phyloP scores from a whole-genome alignment of 2,888 invertebrate species.

The Scaptodrosophila latifasciaeformis region DNA sequence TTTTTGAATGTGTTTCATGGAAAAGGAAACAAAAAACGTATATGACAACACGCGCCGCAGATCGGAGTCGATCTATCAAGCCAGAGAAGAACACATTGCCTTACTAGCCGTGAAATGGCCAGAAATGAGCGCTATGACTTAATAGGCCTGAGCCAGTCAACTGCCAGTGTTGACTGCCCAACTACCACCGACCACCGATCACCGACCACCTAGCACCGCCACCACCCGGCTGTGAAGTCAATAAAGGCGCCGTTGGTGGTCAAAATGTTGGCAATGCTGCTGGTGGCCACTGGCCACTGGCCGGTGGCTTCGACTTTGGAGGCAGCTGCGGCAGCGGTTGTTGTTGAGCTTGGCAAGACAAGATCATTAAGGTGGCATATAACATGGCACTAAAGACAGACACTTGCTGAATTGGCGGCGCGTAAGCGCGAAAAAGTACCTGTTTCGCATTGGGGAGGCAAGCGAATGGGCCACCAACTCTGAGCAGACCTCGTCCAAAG shows the following conservation, averaged over 20 bases:
- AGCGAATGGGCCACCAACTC: conserved; percentile 27
- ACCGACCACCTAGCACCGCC: neutral
- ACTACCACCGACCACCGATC: neutral
- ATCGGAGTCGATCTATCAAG: neutral
- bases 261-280: conserved; percentile 59
- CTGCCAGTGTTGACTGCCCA: neutral
- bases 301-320: conserved; percentile 16
- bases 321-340: conserved; percentile 11
- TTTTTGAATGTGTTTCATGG: too few species aligned
- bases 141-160: conserved; percentile 59
- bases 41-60: neutral
- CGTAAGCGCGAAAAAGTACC: conserved; percentile 54
- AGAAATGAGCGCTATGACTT: conserved; percentile 71
- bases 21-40: too few species aligned
- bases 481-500: neutral
- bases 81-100: conserved; percentile 38
- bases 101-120: conserved; percentile 57
- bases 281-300: conserved; percentile 13
- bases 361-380: conserved; percentile 73
- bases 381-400: conserved; percentile 68
- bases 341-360: conserved; percentile 58
- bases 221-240: conserved; percentile 57
- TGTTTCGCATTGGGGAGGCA: conserved; percentile 51
- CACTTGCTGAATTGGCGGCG: conserved; percentile 57
- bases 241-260: conserved; percentile 73